Percentiles rank a stretch among this genome's conserved stretches.
Evolutionary conservation across 2,797 vertebrate species (phyloP).

Genomic region (Crocodylus rhombifer): DNA sequence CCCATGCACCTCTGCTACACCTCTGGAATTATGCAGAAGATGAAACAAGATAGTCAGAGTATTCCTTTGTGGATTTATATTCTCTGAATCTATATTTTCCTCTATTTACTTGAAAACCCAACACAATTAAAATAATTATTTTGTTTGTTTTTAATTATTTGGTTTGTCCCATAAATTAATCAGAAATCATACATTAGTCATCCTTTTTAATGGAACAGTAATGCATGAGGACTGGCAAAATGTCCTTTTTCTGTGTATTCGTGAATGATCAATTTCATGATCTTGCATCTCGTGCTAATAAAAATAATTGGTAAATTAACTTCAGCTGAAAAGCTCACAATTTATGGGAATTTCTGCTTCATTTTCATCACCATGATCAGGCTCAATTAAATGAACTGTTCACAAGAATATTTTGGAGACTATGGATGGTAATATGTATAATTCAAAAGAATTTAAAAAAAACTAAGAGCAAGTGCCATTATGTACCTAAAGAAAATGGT

Average conservation of each 20-base stretch:
- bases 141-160: no score
- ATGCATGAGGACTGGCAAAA: neutral
- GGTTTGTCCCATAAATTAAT: no score
- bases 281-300: neutral
- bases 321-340: neutral
- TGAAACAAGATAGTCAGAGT: neutral
- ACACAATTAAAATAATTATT: neutral
- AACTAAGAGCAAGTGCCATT: neutral
- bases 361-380: neutral
- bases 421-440: neutral
- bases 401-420: neutral
- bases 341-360: neutral
- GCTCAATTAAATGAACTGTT: neutral
- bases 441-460: neutral
- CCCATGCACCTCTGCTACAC: no score
- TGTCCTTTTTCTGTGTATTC: neutral
- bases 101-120: fast-evolving
- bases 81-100: neutral
- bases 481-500: no score
- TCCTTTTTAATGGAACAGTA: neutral
- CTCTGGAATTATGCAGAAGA: neutral
- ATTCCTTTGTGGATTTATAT: neutral
- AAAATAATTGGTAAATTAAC: neutral
- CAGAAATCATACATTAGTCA: neutral
- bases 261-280: neutral